A percentile compares a stretch with the other conserved stretches of the same genome.
phyloP scores from a whole-genome alignment of 2,113 vertebrate genomes.

The Zapornia atra region DNA sequence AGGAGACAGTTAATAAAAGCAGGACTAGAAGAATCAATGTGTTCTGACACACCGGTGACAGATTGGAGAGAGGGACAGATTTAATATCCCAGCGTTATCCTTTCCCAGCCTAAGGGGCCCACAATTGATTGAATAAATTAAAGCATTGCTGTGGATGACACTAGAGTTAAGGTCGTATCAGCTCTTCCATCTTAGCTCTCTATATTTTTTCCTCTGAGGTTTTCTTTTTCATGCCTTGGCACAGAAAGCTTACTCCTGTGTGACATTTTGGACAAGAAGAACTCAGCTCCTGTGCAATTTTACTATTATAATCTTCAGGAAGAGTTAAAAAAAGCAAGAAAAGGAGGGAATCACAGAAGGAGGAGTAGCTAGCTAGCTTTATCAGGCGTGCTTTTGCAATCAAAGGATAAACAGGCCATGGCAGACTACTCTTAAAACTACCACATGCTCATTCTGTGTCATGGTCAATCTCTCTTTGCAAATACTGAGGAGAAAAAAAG shows the following conservation, averaged over 20 bases:
- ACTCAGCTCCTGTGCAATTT: not conserved
- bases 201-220: not conserved
- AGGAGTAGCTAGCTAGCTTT: not conserved
- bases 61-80: conserved; percentile 72
- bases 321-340: not conserved
- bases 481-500: not conserved
- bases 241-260: not conserved
- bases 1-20: conserved; percentile 74
- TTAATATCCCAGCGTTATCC: conserved; percentile 77
- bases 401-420: not conserved
- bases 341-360: not conserved
- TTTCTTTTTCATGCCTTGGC: not conserved
- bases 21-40: conserved; percentile 66
- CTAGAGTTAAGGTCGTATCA: conserved; percentile 56
- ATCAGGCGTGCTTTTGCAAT: not conserved
- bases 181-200: conserved; percentile 19
- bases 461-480: conserved; percentile 18
- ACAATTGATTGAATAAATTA: conserved; percentile 79
- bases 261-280: not conserved
- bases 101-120: conserved; percentile 69
- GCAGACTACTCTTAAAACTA: not conserved
- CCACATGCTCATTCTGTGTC: not conserved
- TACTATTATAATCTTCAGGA: not conserved
- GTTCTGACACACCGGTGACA: conserved; percentile 73
- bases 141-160: conserved; percentile 23